phyloP scores from a whole-genome alignment of 2,888 invertebrate genomes.

The Agrotis exclamationis region DNA sequence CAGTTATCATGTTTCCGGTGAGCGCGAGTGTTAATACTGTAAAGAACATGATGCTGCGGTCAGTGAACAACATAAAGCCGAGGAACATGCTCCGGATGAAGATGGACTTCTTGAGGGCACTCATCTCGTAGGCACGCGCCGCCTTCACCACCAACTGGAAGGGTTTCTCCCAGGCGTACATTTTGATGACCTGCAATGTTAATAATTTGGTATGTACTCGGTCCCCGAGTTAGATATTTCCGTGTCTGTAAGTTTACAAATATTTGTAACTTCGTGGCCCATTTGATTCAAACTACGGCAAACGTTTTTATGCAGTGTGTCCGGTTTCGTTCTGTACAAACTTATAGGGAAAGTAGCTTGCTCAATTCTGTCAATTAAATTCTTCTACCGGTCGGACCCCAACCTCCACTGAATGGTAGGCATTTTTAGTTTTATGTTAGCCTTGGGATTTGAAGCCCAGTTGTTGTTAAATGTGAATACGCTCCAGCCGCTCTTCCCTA shows the following conservation, averaged over 20 bases:
- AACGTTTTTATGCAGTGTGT: too few species aligned
- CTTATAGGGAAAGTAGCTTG: too few species aligned
- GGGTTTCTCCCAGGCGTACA: constrained; percentile 98
- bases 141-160: constrained; percentile 93
- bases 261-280: not conserved
- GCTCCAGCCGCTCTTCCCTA: too few species aligned
- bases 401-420: too few species aligned
- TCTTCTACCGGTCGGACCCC: too few species aligned
- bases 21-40: constrained; percentile 87
- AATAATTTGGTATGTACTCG: constrained; percentile 2
- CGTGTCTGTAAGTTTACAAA: not conserved
- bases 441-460: too few species aligned
- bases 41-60: constrained; percentile 93
- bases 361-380: too few species aligned
- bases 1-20: constrained; percentile 80
- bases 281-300: not conserved
- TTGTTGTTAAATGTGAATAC: too few species aligned
- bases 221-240: not conserved
- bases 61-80: constrained; percentile 94
- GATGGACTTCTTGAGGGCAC: constrained; percentile 90
- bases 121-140: constrained; percentile 91
- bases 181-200: constrained; percentile 95
- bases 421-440: too few species aligned
- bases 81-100: constrained; percentile 93
- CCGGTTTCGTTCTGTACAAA: not conserved